Conservation (phyloP, 2,888 invertebrate genomes). For the Sinelater perroti region DNA sequence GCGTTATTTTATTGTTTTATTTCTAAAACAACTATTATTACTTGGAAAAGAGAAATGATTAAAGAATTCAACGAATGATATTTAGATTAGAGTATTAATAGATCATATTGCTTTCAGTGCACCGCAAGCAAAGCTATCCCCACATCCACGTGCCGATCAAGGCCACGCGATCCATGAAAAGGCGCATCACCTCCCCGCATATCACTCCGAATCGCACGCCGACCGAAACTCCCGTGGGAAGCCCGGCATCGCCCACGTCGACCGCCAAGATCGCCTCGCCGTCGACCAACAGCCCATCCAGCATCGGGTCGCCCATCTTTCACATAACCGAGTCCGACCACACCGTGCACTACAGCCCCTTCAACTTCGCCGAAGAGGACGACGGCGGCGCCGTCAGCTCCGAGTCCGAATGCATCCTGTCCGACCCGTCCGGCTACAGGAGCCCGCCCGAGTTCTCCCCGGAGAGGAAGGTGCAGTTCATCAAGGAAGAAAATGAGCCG, state of each 20-base stretch:
- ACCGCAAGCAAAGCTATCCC: conserved; percentile 70
- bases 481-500: conserved; percentile 37
- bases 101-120: conserved; percentile 62
- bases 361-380: conserved; percentile 49
- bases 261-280: conserved; percentile 29
- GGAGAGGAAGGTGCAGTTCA: conserved; percentile 64
- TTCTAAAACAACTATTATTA: too few relatives aligned
- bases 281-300: conserved; percentile 39
- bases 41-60: too few relatives aligned
- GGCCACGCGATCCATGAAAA: conserved; percentile 66
- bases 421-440: conserved; percentile 56
- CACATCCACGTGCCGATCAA: conserved; percentile 71
- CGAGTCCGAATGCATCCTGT: conserved; percentile 59
- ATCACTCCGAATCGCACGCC: conserved; percentile 35
- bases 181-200: conserved; percentile 54
- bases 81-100: too few relatives aligned
- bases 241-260: conserved; percentile 46
- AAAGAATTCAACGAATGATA: too few relatives aligned
- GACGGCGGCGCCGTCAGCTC: conserved; percentile 53
- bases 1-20: too few relatives aligned
- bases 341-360: conserved; percentile 41
- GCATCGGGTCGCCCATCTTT: conserved; percentile 42
- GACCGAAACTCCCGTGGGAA: conserved; percentile 45
- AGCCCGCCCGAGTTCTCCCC: conserved; percentile 50
- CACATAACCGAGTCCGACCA: conserved; percentile 48